Conservation (phyloP, 2,888 invertebrate genomes). For the Epistrophe eligans region DNA sequence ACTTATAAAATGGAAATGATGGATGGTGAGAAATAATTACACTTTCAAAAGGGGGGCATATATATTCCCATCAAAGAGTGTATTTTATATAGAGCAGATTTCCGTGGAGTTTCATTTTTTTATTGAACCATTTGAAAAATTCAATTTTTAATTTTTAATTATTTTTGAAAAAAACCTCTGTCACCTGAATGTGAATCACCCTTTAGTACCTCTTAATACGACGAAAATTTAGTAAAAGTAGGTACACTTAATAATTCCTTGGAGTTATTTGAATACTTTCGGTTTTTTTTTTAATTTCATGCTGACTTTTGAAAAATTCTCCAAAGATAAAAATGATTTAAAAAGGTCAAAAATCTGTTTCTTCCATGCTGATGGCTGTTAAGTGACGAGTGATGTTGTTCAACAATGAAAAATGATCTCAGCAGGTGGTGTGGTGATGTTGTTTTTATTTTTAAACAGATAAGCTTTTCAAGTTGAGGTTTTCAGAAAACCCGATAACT, state of each 20-base stretch:
- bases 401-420: slow-evolving; percentile 19
- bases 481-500: neutral
- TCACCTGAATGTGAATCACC: too few species aligned
- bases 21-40: too few species aligned
- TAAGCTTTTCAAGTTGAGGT: neutral
- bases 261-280: neutral
- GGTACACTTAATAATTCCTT: neutral
- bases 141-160: too few species aligned
- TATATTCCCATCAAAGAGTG: too few species aligned
- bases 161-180: too few species aligned
- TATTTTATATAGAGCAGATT: too few species aligned
- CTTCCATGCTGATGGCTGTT: neutral
- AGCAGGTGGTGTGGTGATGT: neutral
- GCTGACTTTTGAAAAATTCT: neutral
- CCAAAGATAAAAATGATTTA: neutral
- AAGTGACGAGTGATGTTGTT: slow-evolving; percentile 5
- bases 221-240: too few species aligned
- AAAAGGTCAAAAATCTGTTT: slow-evolving; percentile 1
- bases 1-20: too few species aligned
- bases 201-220: too few species aligned
- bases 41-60: too few species aligned
- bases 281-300: neutral
- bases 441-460: slow-evolving; percentile 2
- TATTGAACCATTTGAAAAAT: too few species aligned
- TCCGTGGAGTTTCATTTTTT: too few species aligned